Conservation (phyloP, 2,113 vertebrate species). For the Desmodus rotundus region DNA sequence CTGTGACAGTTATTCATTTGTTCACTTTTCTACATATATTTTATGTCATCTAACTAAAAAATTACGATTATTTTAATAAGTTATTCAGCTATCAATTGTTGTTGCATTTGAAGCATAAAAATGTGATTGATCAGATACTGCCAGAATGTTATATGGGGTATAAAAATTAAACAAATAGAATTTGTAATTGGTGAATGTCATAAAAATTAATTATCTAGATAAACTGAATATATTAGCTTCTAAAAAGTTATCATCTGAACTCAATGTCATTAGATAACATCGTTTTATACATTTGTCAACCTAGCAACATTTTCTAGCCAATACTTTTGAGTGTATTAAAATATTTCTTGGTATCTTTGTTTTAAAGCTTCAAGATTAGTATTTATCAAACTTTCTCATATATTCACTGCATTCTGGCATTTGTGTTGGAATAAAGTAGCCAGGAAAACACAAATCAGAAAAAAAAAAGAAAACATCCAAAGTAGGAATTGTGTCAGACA, state of each 20-base stretch:
- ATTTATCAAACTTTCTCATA: neutral
- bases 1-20: neutral
- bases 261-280: conserved; percentile 35
- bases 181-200: conserved; percentile 36
- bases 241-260: conserved; percentile 19
- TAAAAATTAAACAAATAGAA: conserved; percentile 65
- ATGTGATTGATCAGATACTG: conserved; percentile 41
- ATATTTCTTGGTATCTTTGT: neutral
- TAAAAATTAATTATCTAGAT: conserved; percentile 59
- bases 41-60: conserved; percentile 31
- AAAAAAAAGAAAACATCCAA: neutral
- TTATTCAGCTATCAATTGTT: conserved; percentile 40
- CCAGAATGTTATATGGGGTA: conserved; percentile 41
- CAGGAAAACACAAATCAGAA: neutral
- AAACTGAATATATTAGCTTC: conserved; percentile 20
- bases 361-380: neutral
- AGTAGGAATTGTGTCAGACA: neutral
- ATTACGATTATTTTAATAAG: conserved; percentile 46
- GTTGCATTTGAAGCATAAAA: conserved; percentile 1
- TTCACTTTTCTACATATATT: conserved; percentile 31
- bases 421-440: neutral
- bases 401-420: neutral
- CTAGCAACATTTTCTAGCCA: neutral
- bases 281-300: neutral
- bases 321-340: neutral